Evolutionary conservation across 2,113 vertebrate species (phyloP), one percentile per base, ranked within the genome.

Genomic region (Anguilla rostrata): DNA sequence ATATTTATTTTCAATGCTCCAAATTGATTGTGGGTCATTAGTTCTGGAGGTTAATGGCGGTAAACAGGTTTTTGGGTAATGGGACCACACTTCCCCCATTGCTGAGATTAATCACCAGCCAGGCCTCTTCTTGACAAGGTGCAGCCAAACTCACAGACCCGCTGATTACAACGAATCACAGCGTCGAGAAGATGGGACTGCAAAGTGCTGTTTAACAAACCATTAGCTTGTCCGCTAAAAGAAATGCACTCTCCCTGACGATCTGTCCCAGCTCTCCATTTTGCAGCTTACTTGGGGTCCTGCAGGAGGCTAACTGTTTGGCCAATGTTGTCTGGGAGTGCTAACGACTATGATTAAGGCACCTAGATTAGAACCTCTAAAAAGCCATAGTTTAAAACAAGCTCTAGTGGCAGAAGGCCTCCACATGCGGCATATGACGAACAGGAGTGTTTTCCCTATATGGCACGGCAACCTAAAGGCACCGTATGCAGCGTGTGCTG

Each of bases 321-420:
- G 14, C 56, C 85, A 57, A 46, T 78, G 46, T 2, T 87, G 86
- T 87, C 53, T 89, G 85, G 85, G 84, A 87, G 87, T 83, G 88
- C 91, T 91, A 92, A 95, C 92, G 93, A 93, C 92, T 91, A 87
- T 92, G 88, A 95, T 94, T 94, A 93, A 26, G 81, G 40, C 89
- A 87, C 88, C 87, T 90, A 90, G 91, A 93, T 94, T 92, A 91
- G 60, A 84, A 82, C 91, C 90, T 75, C 85, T 89, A 81, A 81
- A 88, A 87, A 83, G 34, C 89, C 43, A 91, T 84, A 90, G 89
- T 92, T 92, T 88, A 92, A 84, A 49, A 75, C 88, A 89, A 88
- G 89, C 87, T 85, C 39, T 84, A 78, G 82, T 79, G 66, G 71
- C 56, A 26, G 6, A 20, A 49, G 75, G n/a, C 81, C 34, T 57